Percentiles rank a stretch among this genome's conserved stretches.
Conservation (phyloP, 2,888 invertebrate genomes). For the Anodontia alba region DNA sequence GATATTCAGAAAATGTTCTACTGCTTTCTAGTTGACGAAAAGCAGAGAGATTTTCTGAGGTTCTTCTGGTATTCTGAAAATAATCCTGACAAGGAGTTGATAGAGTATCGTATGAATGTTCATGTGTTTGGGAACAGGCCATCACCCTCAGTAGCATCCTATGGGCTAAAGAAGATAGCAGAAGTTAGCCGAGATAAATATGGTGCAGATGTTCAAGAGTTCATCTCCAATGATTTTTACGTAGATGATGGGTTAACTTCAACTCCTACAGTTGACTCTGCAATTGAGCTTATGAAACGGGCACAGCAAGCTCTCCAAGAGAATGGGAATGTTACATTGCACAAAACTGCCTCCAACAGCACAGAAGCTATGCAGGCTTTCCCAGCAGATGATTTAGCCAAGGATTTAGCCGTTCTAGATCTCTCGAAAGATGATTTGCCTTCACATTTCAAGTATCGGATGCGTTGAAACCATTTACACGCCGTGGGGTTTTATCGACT, state of each 20-base stretch:
- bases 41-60: constrained; percentile 49
- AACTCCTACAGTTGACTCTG: not conserved
- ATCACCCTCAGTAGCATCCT: constrained; percentile 24
- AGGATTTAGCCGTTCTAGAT: constrained; percentile 23
- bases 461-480: constrained; percentile 38
- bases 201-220: constrained; percentile 13
- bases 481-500: constrained; percentile 55
- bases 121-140: constrained; percentile 27
- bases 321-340: constrained; percentile 24
- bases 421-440: constrained; percentile 17
- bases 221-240: constrained; percentile 6
- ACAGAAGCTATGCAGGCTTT: constrained; percentile 36
- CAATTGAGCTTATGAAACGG: not conserved
- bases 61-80: constrained; percentile 57
- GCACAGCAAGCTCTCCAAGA: not conserved
- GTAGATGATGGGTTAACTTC: constrained; percentile 14
- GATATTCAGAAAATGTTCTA: constrained; percentile 61
- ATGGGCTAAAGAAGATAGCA: constrained; percentile 35
- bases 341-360: constrained; percentile 8
- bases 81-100: constrained; percentile 26
- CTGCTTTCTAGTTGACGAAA: constrained; percentile 42
- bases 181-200: not conserved
- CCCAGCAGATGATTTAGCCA: constrained; percentile 43
- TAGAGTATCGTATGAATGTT: constrained; percentile 43
- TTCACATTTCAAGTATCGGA: constrained; percentile 39